A percentile compares a stretch with the other conserved stretches of the same genome.
These are phyloP conservation scores for Nasonia giraulti DNA, from an alignment of 1,140 invertebrate species.

Conservation along the genomic window DNA sequence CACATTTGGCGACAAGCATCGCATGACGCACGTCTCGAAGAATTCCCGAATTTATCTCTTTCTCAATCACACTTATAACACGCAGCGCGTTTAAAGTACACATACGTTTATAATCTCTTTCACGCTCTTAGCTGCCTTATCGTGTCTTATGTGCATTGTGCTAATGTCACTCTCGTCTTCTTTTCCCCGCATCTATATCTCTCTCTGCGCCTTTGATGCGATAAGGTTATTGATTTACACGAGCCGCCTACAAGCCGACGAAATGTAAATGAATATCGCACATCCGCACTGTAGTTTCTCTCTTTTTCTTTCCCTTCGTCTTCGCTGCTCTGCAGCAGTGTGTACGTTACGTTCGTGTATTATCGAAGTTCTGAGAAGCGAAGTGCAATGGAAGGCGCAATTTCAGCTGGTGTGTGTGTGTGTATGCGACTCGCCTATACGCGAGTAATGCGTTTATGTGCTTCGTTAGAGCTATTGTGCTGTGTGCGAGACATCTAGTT, in stretches of 20 bases:
- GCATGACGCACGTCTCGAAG: background rate
- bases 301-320: background rate
- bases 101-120: slow-evolving; percentile 4
- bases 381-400: background rate
- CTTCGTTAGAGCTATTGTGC: background rate
- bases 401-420: background rate
- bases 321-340: too few species aligned
- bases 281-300: slow-evolving; percentile 13
- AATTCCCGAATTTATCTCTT: background rate
- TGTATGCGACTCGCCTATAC: background rate
- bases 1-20: background rate
- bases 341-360: background rate
- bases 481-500: background rate
- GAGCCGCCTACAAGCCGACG: background rate
- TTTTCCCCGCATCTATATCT: background rate
- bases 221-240: slow-evolving; percentile 40
- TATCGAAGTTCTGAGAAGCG: slow-evolving; percentile 24
- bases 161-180: slow-evolving; percentile 2
- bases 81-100: background rate
- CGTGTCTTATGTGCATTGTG: background rate
- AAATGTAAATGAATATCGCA: slow-evolving; percentile 3
- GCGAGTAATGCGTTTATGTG: background rate
- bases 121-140: slow-evolving; percentile 20
- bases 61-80: background rate
- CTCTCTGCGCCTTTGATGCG: slow-evolving; percentile 14